Conservation (phyloP, 2,113 vertebrate genomes). For the Carlito syrichta region DNA sequence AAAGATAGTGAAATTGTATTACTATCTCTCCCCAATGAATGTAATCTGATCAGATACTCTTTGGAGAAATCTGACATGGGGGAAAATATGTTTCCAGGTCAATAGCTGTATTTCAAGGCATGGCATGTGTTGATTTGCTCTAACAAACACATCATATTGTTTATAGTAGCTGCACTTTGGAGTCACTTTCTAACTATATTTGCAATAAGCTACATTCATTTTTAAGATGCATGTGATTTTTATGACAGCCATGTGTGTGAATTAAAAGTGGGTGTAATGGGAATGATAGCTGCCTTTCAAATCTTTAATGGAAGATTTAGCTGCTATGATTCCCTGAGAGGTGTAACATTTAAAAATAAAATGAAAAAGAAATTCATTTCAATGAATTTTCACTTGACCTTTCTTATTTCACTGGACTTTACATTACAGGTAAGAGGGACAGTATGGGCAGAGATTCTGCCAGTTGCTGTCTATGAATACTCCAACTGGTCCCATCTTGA, state of each 20-base stretch:
- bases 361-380: not conserved
- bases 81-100: not conserved
- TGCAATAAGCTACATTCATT: not conserved
- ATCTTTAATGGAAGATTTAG: not conserved
- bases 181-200: not conserved
- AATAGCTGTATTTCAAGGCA: not conserved
- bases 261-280: not conserved
- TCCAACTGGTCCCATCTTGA: not conserved
- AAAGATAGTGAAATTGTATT: not conserved
- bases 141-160: not conserved
- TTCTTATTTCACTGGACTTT: not conserved
- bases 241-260: not conserved
- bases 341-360: not conserved
- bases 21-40: not conserved
- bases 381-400: not conserved
- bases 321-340: not conserved
- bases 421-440: not conserved
- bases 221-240: not conserved
- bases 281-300: not conserved
- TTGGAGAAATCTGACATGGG: not conserved
- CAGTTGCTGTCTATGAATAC: not conserved
- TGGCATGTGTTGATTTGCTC: not conserved
- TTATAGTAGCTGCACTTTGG: not conserved
- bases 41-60: not conserved
- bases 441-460: not conserved